Evolutionary conservation across 2,888 invertebrate genomes (phyloP), one percentile per base, ranked within the genome.

Genomic region (Linhomoeus sp.): DNA sequence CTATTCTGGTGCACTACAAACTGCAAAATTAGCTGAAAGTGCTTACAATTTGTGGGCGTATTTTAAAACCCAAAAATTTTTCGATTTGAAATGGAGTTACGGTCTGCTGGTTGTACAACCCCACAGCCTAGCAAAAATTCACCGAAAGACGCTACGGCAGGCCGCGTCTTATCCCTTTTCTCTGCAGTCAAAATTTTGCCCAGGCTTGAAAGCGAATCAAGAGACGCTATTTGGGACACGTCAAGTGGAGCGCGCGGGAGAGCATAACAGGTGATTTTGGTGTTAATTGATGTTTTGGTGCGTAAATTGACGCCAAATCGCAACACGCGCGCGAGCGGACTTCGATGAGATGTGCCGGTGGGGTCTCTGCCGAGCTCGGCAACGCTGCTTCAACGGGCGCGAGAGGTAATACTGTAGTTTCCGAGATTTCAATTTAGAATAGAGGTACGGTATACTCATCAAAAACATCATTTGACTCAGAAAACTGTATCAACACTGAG

Each of bases 91-190:
- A 22, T 66, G 80, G 78, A 72, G 81, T 23, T 88, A 84, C 66
- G 66, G 75, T 88, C 51, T 81, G 82, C 41, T 92, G 90, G 81
- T 71, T 80, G 47, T 81, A 87, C 63, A 73, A 76, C 43, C 74
- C 76, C 43, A 85, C 85, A 0, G 79, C 80, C 55, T 76, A 77
- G 48, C 75, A 78, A 50, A 67, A n/a, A n/a, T n/a, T 67, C 49
- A 92, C 92, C 0, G 78, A 77, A 50, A 75, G 76, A 0, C 74
- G 92, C 7, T 81, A 85, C 66, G 83, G 87, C 0, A 81, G 81
- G 0, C 82, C 83, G 2, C 86, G 83, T 69, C 84, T 87, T 0
- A 94, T 87, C 81, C 94, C 94, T 0, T 67, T 94, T 3, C 83
- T 81, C 62, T 72, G 76, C 61, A 68, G n/a, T n/a, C n/a, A n/a